Evolutionary conservation across 1,140 invertebrate genomes (phyloP).

Genomic region (Lepidurus packardi): DNA sequence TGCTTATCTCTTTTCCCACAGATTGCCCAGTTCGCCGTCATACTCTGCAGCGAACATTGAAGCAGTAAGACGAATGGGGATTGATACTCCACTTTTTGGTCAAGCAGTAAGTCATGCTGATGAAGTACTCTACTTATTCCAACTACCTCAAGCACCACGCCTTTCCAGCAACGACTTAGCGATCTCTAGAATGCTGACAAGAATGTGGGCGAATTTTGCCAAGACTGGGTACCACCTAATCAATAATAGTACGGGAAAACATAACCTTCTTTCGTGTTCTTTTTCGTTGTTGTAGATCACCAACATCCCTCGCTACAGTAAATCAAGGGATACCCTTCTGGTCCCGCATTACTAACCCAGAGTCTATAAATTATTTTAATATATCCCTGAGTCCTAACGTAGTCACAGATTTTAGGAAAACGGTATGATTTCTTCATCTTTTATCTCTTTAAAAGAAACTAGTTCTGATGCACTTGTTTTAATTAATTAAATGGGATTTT

Average conservation of each 20-base stretch:
- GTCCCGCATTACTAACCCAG: slow-evolving; percentile 14
- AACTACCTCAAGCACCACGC: slow-evolving; percentile 41
- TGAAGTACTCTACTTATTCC: slow-evolving; percentile 48
- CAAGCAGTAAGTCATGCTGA: slow-evolving; percentile 57
- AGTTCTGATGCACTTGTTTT: not conserved
- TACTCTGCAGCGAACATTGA: not conserved
- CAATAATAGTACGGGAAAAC: slow-evolving; percentile 26
- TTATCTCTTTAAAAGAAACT: not conserved
- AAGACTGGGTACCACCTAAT: slow-evolving; percentile 51
- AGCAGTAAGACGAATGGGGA: not conserved
- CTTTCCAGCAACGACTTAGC: slow-evolving; percentile 43
- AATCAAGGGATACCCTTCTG: slow-evolving; percentile 24
- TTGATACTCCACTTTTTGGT: slow-evolving; percentile 32
- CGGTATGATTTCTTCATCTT: not conserved
- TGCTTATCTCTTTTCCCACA: not conserved
- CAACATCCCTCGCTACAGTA: not conserved
- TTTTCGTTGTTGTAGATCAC: not conserved
- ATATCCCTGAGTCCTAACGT: not conserved
- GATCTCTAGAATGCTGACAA: slow-evolving; percentile 53
- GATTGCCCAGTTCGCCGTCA: not conserved
- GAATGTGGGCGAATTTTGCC: slow-evolving; percentile 65
- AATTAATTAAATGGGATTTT: not conserved
- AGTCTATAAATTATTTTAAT: slow-evolving; percentile 1
- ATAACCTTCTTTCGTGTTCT: not conserved
- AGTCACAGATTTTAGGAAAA: slow-evolving; percentile 3